Conservation (phyloP, 2,113 vertebrate species). For the Hemiscyllium ocellatum region DNA sequence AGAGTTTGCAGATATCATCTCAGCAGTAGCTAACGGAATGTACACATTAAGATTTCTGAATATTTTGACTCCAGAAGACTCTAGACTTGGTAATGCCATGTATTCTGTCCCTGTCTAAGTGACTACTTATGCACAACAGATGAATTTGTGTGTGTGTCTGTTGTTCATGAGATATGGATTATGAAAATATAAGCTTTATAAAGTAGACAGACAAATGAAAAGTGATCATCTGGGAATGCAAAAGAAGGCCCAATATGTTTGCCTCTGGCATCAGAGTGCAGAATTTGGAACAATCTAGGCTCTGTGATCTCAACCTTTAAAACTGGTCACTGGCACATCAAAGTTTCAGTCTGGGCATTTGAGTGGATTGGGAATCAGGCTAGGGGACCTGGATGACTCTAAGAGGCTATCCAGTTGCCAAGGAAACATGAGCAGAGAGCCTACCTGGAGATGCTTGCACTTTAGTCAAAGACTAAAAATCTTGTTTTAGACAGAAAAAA, state of each 20-base stretch:
- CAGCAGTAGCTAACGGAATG: background rate
- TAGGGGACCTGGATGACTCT: too few relatives aligned
- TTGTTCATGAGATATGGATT: background rate
- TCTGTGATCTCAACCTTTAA: too few relatives aligned
- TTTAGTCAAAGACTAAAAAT: too few relatives aligned
- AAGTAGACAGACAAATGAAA: background rate
- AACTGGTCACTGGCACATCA: too few relatives aligned
- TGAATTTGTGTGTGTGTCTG: background rate
- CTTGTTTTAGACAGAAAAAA: too few relatives aligned
- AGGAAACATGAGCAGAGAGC: too few relatives aligned
- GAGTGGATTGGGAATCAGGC: too few relatives aligned
- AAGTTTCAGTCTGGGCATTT: too few relatives aligned
- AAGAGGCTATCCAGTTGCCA: too few relatives aligned
- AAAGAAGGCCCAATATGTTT: background rate
- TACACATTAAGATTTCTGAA: background rate
- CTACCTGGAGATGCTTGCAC: too few relatives aligned
- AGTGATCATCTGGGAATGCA: background rate
- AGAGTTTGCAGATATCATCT: background rate
- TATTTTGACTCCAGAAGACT: background rate
- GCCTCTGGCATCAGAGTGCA: too few relatives aligned
- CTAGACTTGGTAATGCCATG: background rate
- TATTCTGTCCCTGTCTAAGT: background rate
- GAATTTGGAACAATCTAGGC: too few relatives aligned
- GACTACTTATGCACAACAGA: background rate
- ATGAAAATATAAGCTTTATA: background rate